Conservation (phyloP, 2,113 vertebrate species). For the Chinchilla lanigera region DNA sequence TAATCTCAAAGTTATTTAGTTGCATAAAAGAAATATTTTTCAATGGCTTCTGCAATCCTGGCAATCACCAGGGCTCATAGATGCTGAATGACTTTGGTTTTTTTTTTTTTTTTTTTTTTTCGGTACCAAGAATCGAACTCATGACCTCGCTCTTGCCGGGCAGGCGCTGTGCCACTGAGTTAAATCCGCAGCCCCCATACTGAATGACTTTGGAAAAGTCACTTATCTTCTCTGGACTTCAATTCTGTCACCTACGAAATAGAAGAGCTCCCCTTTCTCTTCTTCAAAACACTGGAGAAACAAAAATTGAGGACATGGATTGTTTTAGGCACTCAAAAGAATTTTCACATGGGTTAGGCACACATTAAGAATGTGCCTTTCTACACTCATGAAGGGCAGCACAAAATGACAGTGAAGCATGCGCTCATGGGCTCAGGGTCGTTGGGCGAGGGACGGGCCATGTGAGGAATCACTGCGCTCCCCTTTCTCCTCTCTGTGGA, state of each 20-base stretch:
- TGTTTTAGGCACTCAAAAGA: constrained; percentile 2
- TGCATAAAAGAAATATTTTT: not conserved
- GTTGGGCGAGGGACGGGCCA: not conserved
- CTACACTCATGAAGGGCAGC: not conserved
- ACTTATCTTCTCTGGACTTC: not conserved
- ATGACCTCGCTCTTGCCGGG: too few species aligned
- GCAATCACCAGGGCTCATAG: not conserved
- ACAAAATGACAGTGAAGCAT: not conserved
- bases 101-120: too few species aligned
- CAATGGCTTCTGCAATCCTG: not conserved
- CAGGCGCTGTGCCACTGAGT: too few species aligned
- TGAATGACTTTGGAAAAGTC: not conserved
- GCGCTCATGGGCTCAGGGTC: not conserved
- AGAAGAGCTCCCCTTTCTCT: not conserved
- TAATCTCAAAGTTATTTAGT: not conserved
- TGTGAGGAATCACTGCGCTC: rapidly evolving
- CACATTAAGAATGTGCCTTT: not conserved
- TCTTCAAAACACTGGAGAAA: not conserved
- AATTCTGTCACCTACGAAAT: not conserved
- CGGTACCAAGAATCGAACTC: too few species aligned
- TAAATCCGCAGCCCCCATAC: too few species aligned
- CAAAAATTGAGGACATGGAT: too few species aligned
- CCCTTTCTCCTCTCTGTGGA: not conserved
- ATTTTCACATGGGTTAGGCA: not conserved
- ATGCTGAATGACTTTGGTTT: not conserved